A percentile compares a stretch with the other conserved stretches of the same genome.
phyloP scores from a whole-genome alignment of 2,888 invertebrate species.

The Cryptophagus acutangulus region DNA sequence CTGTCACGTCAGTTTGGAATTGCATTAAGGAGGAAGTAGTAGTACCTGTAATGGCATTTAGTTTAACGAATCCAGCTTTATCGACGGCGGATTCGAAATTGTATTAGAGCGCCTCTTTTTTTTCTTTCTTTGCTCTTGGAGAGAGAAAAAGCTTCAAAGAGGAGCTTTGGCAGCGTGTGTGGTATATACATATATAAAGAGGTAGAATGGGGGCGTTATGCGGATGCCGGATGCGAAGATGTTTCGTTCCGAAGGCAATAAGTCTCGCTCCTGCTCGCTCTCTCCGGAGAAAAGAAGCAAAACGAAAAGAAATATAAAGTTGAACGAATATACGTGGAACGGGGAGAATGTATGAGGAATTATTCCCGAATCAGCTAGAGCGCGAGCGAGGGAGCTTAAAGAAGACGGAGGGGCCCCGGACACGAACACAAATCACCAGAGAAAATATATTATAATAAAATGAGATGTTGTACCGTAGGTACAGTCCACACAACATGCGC shows the following conservation, averaged over 20 bases:
- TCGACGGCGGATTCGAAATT: no score
- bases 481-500: slow-evolving; percentile 37
- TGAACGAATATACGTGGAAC: slow-evolving; percentile 16
- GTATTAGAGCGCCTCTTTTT: no score
- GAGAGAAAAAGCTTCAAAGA: no score
- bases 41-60: no score
- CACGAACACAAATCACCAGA: slow-evolving; percentile 45
- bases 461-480: slow-evolving; percentile 41
- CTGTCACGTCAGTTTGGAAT: slow-evolving; percentile 4
- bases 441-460: slow-evolving; percentile 47
- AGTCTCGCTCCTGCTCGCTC: slow-evolving; percentile 29
- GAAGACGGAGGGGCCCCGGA: slow-evolving; percentile 34
- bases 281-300: slow-evolving; percentile 36
- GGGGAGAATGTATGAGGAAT: slow-evolving; percentile 43
- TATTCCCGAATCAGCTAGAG: slow-evolving; percentile 43
- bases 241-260: slow-evolving; percentile 40
- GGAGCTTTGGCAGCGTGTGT: slow-evolving; percentile 15
- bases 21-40: no score
- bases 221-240: slow-evolving; percentile 35
- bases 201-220: slow-evolving; percentile 18
- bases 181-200: slow-evolving; percentile 11
- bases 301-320: slow-evolving; percentile 19
- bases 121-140: no score
- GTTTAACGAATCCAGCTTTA: no score
- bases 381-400: slow-evolving; percentile 31